Evolutionary conservation across 2,888 invertebrate genomes (phyloP).

Genomic region (Eupithecia tripunctaria): DNA sequence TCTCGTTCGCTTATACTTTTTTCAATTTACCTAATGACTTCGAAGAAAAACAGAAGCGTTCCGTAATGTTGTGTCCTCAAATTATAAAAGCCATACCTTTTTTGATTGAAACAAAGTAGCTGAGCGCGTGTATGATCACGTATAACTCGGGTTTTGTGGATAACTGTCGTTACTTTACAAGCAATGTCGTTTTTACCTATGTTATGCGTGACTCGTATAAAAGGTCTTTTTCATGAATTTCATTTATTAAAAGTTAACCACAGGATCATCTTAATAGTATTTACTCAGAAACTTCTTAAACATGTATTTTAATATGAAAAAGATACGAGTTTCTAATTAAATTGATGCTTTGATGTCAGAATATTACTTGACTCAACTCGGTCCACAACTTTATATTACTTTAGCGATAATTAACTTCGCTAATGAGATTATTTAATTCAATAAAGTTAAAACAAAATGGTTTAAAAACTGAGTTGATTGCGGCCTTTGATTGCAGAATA

Average conservation of each 20-base stretch:
- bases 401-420: slow-evolving; percentile 33
- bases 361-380: slow-evolving; percentile 44
- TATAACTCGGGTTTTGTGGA: neutral
- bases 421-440: slow-evolving; percentile 14
- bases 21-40: neutral
- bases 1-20: neutral
- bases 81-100: neutral
- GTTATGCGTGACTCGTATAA: neutral
- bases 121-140: neutral
- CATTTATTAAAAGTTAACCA: neutral
- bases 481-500: neutral
- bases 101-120: neutral
- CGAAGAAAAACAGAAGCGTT: neutral
- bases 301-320: neutral
- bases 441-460: slow-evolving; percentile 29
- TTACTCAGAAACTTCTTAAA: neutral
- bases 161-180: neutral
- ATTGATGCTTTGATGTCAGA: slow-evolving; percentile 44
- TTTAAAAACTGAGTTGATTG: neutral
- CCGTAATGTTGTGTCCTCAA: neutral
- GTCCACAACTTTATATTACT: slow-evolving; percentile 40
- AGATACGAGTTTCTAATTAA: slow-evolving; percentile 23
- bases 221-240: neutral
- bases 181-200: neutral
- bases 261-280: slow-evolving; percentile 3